Evolutionary conservation across 2,113 vertebrate genomes (phyloP).

Genomic region (Paradisaea rubra): DNA sequence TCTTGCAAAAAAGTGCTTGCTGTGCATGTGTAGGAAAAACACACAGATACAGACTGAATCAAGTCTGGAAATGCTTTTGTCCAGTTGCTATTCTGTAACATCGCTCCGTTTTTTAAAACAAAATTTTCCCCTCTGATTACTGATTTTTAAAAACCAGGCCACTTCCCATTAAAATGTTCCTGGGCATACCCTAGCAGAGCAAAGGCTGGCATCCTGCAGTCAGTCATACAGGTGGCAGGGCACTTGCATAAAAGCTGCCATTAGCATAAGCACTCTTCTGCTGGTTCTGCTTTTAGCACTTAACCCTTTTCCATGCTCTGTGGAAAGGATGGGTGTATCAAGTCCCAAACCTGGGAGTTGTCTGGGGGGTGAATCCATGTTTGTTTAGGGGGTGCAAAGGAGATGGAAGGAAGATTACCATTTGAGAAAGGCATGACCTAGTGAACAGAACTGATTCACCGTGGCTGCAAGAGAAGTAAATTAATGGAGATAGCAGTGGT

Average conservation of each 20-base stretch:
- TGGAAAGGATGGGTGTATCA: neutral
- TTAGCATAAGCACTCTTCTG: neutral
- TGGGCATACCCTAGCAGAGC: neutral
- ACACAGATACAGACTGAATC: neutral
- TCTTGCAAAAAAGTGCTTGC: neutral
- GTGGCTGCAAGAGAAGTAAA: neutral
- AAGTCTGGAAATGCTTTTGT: neutral
- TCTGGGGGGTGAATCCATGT: rapidly evolving
- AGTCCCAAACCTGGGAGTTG: neutral
- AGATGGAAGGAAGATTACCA: neutral
- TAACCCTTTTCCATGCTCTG: neutral
- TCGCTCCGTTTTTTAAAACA: rapidly evolving
- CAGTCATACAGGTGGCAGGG: neutral
- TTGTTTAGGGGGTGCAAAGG: neutral
- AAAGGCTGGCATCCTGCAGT: neutral
- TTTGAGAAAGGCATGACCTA: neutral
- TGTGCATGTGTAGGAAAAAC: neutral
- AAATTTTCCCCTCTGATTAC: neutral
- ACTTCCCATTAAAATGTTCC: neutral
- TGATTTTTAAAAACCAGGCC: neutral
- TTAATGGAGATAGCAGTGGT: neutral
- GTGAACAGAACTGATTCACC: neutral
- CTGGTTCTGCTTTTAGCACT: neutral
- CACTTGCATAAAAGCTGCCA: neutral
- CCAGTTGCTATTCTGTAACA: neutral